Evolutionary conservation across 2,888 invertebrate species (phyloP).

Genomic region (Campoletis raptor): DNA sequence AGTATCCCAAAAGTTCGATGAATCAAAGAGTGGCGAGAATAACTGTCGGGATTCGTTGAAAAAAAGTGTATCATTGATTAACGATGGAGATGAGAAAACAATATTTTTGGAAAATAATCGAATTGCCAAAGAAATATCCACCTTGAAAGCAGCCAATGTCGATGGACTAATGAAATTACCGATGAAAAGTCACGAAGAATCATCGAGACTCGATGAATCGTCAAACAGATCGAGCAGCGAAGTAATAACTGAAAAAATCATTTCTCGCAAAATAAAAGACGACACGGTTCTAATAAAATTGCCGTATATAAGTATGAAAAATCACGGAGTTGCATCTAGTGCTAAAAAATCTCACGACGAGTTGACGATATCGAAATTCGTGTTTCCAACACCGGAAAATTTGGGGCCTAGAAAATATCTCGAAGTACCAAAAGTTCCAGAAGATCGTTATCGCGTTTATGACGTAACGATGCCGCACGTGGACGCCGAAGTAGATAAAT

Average conservation of each 20-base stretch:
- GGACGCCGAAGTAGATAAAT: not conserved
- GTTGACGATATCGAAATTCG: constrained; percentile 60
- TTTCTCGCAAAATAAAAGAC: constrained; percentile 1
- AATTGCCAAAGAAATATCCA: constrained; percentile 50
- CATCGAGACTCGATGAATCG: not conserved
- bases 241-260: constrained; percentile 1
- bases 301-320: constrained; percentile 47
- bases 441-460: constrained; percentile 32
- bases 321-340: not conserved
- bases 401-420: not conserved
- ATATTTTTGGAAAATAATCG: constrained; percentile 15
- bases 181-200: not conserved
- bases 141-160: constrained; percentile 14
- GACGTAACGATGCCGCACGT: constrained; percentile 2
- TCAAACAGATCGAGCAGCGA: not conserved
- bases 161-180: not conserved
- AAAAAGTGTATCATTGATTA: not conserved
- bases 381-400: constrained; percentile 29
- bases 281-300: constrained; percentile 53
- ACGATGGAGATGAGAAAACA: constrained; percentile 28
- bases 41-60: constrained; percentile 5
- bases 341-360: constrained; percentile 37
- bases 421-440: constrained; percentile 38
- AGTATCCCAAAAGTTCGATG: not conserved
- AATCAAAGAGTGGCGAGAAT: not conserved